Percentiles rank a stretch among this genome's conserved stretches.
Evolutionary conservation across 2,888 invertebrate species (phyloP).

Genomic region (Drosophila maculinotata): DNA sequence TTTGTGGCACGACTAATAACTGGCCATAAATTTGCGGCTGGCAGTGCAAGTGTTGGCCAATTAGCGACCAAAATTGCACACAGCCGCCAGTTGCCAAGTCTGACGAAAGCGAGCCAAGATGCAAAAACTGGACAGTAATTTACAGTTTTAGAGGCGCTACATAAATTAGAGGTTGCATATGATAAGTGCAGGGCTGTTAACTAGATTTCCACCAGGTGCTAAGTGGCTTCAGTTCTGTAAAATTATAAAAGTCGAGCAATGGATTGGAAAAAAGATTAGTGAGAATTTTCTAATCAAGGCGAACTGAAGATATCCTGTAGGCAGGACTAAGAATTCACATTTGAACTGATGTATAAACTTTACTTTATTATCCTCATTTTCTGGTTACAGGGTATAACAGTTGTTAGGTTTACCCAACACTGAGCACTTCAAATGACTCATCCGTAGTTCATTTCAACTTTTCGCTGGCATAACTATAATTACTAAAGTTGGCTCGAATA

Average conservation of each 20-base stretch:
- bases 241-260: constrained; percentile 9
- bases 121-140: constrained; percentile 17
- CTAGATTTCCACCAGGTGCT: constrained; percentile 29
- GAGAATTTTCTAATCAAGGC: neutral
- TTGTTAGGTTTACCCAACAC: neutral
- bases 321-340: neutral
- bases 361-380: no score
- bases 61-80: constrained; percentile 65
- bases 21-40: constrained; percentile 60
- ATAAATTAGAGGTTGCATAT: constrained; percentile 54
- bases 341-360: no score
- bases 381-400: neutral
- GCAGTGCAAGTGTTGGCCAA: constrained; percentile 75
- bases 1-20: constrained; percentile 55
- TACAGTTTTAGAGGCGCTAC: constrained; percentile 29
- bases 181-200: constrained; percentile 37
- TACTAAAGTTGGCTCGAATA: constrained; percentile 26
- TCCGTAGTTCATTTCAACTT: constrained; percentile 7
- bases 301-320: neutral
- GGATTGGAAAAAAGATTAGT: neutral
- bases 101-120: constrained; percentile 38
- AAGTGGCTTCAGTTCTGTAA: constrained; percentile 17
- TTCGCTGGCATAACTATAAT: constrained; percentile 24
- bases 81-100: constrained; percentile 28
- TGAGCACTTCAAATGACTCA: constrained; percentile 28